Conservation (phyloP, 2,888 invertebrate species). For the Cataglyphis albicans region DNA sequence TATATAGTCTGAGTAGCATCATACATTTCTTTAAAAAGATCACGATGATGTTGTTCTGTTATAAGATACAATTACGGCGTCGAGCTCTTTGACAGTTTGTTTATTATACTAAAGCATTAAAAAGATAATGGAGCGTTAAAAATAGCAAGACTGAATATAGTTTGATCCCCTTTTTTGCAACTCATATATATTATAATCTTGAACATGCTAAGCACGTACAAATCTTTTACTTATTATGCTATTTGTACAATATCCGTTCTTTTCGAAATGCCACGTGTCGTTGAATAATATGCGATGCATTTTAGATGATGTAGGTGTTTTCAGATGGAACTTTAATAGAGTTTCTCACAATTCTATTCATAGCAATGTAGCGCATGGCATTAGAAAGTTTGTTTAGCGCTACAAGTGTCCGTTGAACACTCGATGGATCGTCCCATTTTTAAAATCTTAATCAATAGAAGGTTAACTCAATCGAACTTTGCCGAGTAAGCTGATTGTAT, state of each 20-base stretch:
- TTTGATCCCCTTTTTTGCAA: not conserved
- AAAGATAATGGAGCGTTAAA: not conserved
- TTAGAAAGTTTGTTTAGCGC: not conserved
- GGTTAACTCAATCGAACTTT: not conserved
- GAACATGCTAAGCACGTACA: too few species aligned
- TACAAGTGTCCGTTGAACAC: not conserved
- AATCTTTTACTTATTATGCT: slow-evolving; percentile 17
- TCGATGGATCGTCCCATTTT: not conserved
- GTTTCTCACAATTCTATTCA: not conserved
- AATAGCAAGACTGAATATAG: not conserved
- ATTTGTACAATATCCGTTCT: not conserved
- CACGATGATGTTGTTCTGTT: not conserved
- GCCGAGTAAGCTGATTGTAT: not conserved
- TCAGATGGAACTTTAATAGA: not conserved
- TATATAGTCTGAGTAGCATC: not conserved
- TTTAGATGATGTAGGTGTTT: not conserved
- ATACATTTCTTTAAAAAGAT: not conserved
- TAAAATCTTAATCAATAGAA: not conserved
- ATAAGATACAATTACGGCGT: not conserved
- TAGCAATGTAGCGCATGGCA: not conserved
- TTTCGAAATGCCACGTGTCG: slow-evolving; percentile 6
- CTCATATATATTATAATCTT: not conserved
- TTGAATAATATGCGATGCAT: not conserved
- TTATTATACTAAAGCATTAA: not conserved
- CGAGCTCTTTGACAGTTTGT: not conserved